A percentile compares a stretch with the other conserved stretches of the same genome.
Conservation (phyloP, 2,888 invertebrate species). For the Blera fallax region DNA sequence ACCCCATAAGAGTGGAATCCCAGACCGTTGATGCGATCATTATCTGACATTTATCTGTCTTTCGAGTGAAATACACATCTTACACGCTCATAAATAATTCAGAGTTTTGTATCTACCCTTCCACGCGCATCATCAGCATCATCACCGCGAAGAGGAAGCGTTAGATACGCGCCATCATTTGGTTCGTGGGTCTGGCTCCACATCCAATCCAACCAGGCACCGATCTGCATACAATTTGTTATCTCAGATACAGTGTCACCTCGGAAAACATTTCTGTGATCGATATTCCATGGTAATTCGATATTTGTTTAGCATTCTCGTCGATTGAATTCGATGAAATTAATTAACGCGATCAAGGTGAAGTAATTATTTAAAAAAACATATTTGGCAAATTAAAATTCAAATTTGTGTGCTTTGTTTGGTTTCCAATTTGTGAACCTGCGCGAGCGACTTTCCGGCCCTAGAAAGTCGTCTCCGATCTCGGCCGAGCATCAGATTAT, state of each 20-base stretch:
- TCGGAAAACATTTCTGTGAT: conserved; percentile 56
- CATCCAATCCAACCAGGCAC: neutral
- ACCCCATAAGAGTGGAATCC: conserved; percentile 17
- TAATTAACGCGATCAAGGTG: conserved; percentile 61
- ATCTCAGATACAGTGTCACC: conserved; percentile 66
- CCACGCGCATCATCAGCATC: neutral
- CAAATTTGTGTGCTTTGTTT: conserved; percentile 49
- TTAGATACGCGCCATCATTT: neutral
- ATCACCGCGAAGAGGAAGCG: neutral
- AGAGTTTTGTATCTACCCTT: conserved; percentile 1
- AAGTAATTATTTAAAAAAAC: conserved; percentile 63
- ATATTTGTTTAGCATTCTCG: conserved; percentile 35
- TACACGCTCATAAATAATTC: conserved; percentile 65
- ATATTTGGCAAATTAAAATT: conserved; percentile 71
- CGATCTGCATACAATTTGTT: conserved; percentile 69
- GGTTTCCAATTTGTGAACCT: conserved; percentile 53
- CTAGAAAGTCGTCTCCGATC: conserved; percentile 1
- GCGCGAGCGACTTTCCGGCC: neutral
- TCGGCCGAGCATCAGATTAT: conserved; percentile 12
- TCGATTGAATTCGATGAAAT: conserved; percentile 11
- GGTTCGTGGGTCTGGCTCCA: too few relatives aligned
- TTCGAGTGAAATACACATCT: conserved; percentile 49
- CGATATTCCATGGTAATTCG: conserved; percentile 66
- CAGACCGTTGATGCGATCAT: conserved; percentile 15
- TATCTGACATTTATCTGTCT: conserved; percentile 64